Base-by-base conservation (phyloP, 2,797 vertebrate species). In the Rhabdophis nuchalis region DNA sequence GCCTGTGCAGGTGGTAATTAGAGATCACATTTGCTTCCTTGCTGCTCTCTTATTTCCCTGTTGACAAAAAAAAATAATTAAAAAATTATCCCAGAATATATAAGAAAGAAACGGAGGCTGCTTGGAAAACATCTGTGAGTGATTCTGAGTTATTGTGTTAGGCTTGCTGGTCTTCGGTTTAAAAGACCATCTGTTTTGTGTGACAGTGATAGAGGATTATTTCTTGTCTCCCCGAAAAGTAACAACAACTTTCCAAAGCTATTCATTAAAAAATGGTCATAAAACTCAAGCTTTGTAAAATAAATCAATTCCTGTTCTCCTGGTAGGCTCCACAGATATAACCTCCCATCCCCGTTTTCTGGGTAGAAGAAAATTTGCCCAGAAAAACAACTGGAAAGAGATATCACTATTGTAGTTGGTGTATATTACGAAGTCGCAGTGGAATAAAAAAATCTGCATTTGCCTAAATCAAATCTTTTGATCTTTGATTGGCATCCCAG, bases 71-170 rank as follows among this genome's bases (percentile, higher is more conserved):
- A 41, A 68, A n/a, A 56, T 10, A 61, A 60, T n/a, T n/a, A 25
- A 60, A 61, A 12, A 68, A 32, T 27, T 88, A 58, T 46, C 32
- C 20, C 16, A 77, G n/a, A 32, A 32, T 32, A 82, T 46, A 77
- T 25, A 54, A 68, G 20, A 91, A 91, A 58, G 16, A 11, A 87
- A n/a, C 53, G 10, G 41, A 27, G 32, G n/a, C 56, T 54, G 25
- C 20, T 60, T 52, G 32, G 60, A 60, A 89, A 5, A 64, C 41
- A 36, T 64, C 89, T 88, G 25, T 46, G 82, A 86, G 87, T 58
- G 23, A 29, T 56, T 89, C 88, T 86, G 57, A 56, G 57, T 68
- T 85, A 50, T 53, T 89, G 89, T 92, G 53, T 92, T 92, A 89
- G 72, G 56, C 61, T 5, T 85, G n/a, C 87, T 86, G 87, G 85